Percentiles rank a stretch among this genome's conserved stretches.
These are phyloP conservation scores for Latheticus oryzae DNA, from an alignment of 2,888 invertebrate genomes.

Conservation along the genomic window DNA sequence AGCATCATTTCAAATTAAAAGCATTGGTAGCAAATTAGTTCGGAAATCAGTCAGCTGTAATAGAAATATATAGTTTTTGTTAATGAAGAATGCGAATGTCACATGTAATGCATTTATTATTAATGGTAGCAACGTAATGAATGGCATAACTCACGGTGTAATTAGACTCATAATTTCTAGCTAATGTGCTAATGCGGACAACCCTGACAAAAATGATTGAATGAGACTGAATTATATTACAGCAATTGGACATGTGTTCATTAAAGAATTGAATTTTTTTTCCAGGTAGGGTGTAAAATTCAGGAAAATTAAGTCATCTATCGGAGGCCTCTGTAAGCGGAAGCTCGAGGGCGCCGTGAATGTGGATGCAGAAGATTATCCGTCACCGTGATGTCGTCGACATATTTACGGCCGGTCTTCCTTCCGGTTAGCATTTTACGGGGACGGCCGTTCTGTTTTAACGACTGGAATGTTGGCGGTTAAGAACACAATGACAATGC, in stretches of 20 bases:
- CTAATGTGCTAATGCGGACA: slow-evolving; percentile 53
- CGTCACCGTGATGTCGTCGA: slow-evolving; percentile 55
- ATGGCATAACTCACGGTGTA: slow-evolving; percentile 66
- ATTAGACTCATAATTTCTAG: slow-evolving; percentile 66
- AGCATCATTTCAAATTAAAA: slow-evolving; percentile 57
- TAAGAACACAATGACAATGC: slow-evolving; percentile 39
- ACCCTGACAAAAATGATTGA: slow-evolving; percentile 51
- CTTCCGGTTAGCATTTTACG: slow-evolving; percentile 55
- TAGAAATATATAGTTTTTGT: slow-evolving; percentile 66
- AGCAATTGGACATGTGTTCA: not conserved
- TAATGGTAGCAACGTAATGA: slow-evolving; percentile 64
- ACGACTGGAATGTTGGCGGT: slow-evolving; percentile 44
- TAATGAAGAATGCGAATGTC: slow-evolving; percentile 65
- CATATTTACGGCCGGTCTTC: slow-evolving; percentile 57
- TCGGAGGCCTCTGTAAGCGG: slow-evolving; percentile 24
- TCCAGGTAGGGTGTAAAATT: slow-evolving; percentile 13
- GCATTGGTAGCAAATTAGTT: slow-evolving; percentile 49
- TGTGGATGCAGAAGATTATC: slow-evolving; percentile 43
- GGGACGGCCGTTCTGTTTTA: slow-evolving; percentile 48
- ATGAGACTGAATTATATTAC: slow-evolving; percentile 41
- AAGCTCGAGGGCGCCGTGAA: slow-evolving; percentile 27
- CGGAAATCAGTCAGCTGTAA: slow-evolving; percentile 59
- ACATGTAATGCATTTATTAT: slow-evolving; percentile 65
- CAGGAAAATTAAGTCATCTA: slow-evolving; percentile 31
- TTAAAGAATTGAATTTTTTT: slow-evolving; percentile 1